phyloP scores from a whole-genome alignment of 2,888 invertebrate genomes.

The Tholera decimalis region DNA sequence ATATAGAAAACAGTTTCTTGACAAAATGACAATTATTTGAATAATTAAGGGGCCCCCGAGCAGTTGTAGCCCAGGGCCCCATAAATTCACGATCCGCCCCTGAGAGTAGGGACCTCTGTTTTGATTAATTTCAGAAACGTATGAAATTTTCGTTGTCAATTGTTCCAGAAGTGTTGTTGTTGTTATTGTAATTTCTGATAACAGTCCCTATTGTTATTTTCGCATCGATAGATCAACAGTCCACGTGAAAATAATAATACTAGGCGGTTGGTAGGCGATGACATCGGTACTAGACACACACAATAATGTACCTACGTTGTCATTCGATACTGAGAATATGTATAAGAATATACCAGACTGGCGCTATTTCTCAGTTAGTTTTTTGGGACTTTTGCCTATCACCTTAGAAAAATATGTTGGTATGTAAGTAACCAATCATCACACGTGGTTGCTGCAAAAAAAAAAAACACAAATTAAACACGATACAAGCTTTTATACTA shows the following conservation, averaged over 20 bases:
- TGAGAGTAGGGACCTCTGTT: not conserved
- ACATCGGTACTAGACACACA: not conserved
- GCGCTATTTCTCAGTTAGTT: no score
- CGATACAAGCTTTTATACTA: no score
- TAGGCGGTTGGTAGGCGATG: not conserved
- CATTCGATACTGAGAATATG: not conserved
- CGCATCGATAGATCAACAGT: slow-evolving; percentile 2
- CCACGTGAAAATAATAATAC: slow-evolving; percentile 8
- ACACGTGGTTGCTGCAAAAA: no score
- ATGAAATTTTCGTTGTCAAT: slow-evolving; percentile 20
- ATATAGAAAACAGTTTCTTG: no score
- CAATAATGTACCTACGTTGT: not conserved
- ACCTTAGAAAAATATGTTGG: no score
- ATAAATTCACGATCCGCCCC: no score
- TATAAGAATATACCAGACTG: not conserved
- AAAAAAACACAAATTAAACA: no score
- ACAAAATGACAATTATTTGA: no score
- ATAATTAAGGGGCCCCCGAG: no score
- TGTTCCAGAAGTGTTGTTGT: slow-evolving; percentile 12
- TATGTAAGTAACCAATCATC: no score
- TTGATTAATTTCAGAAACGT: slow-evolving; percentile 9
- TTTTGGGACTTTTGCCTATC: no score
- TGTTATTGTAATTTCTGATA: slow-evolving; percentile 10
- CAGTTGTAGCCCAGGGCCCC: no score
- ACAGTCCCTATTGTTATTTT: slow-evolving; percentile 11